Evolutionary conservation across 2,888 invertebrate species (phyloP).

Genomic region (Pediacus dermestoides): DNA sequence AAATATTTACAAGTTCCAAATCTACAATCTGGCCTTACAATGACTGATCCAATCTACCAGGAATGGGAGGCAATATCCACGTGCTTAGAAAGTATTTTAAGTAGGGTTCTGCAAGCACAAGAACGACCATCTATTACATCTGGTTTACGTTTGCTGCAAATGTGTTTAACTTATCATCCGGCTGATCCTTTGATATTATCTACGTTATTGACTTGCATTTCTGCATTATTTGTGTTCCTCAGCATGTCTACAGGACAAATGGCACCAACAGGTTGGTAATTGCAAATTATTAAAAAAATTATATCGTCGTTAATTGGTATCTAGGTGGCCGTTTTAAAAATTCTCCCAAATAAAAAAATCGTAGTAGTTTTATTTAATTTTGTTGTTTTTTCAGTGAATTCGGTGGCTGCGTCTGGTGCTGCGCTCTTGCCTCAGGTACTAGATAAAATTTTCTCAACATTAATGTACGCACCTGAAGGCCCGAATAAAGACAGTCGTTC

Average conservation of each 20-base stretch:
- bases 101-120: conserved; percentile 68
- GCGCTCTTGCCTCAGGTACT: conserved; percentile 73
- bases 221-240: conserved; percentile 86
- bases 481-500: conserved; percentile 62
- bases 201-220: conserved; percentile 83
- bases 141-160: conserved; percentile 73
- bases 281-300: neutral
- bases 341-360: no score
- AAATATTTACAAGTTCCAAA: conserved; percentile 61
- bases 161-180: conserved; percentile 73
- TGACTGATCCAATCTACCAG: conserved; percentile 66
- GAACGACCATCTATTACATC: conserved; percentile 72
- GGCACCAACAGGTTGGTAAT: conserved; percentile 47
- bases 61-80: conserved; percentile 82
- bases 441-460: conserved; percentile 83
- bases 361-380: conserved; percentile 4
- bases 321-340: no score
- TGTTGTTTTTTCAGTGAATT: conserved; percentile 46
- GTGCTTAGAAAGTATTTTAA: conserved; percentile 79
- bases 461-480: conserved; percentile 70
- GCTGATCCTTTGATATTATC: conserved; percentile 79
- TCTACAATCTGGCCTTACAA: conserved; percentile 44
- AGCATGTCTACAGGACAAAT: conserved; percentile 82
- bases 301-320: no score
- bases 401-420: conserved; percentile 62